Evolutionary conservation across 2,888 invertebrate species (phyloP), one percentile per base, ranked within the genome.

Genomic region (Tinea semifulvella): DNA sequence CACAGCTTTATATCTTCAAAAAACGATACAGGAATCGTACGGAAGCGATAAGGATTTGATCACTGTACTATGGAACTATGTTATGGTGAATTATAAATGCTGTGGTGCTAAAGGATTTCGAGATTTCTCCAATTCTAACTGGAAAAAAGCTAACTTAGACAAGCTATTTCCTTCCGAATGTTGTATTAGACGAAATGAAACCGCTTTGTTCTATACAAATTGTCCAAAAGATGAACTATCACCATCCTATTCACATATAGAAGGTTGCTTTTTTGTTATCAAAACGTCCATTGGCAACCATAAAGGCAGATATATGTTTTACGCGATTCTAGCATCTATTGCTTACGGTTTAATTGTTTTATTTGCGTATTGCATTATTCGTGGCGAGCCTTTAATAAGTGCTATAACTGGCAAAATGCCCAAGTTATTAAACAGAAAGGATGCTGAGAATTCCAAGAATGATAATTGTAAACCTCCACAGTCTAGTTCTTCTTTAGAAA

Each of bases 21-120:
- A 45, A 0, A 61, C 70, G 0, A 48, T 80, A 45, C 47, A 52
- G 1, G 54, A 48, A 0, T 56, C 62, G 39, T 80, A 80, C 46
- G 79, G 79, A 0, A 65, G 57, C 42, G 65, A 73, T 1, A 60
- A 70, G 8, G 75, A 79, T 51, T 52, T 79, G 0, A 58, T 75
- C 3, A 70, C 73, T 0, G 55, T 57, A 39, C 13, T 70, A 1
- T 74, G 68, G 69, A 55, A 79, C 25, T 61, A 72, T 43, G 38
- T 73, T 2, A 80, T 80, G 79, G 47, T 69, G 3, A 61, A 65
- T 3, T 63, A 70, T 35, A 57, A 75, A 47, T 81, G 80, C 49
- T 81, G 80, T 43, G 80, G 80, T 0, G 68, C 62, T 0, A 53
- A 60, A 0, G 55, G 54, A 17, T 72, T 62, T 43, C 56, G 48